Evolutionary conservation across 2,888 invertebrate species (phyloP), one percentile per base, ranked within the genome.

Genomic region (Cephus pygmeus): DNA sequence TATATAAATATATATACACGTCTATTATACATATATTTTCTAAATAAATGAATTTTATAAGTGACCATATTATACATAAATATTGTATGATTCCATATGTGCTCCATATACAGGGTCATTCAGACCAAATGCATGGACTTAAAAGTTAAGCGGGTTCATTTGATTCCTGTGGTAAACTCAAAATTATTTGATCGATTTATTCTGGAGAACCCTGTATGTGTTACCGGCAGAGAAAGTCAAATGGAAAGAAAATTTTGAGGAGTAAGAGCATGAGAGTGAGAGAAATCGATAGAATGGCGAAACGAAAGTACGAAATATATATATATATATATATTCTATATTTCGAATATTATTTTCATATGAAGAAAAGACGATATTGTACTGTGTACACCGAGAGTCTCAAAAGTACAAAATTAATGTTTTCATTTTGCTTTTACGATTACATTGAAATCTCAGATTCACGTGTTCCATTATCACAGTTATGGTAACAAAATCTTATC

Each of bases 41-140:
- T 81, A 81, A 86, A 78, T 79, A 80, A 80, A 82, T 82, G 84
- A 84, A 79, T 85, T 87, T 86, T 85, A 83, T 82, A 85, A 86
- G 84, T 86, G 87, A 85, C 83, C 83, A 86, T 84, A 85, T 83
- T 82, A 81, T 82, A 78, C 79, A 81, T 80, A 77, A 78, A 77
- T 79, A 81, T 79, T 75, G 78, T 79, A 81, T 79, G 80, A 77
- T 75, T 79, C 73, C 74, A 75, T 76, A 78, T 73, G 79, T 73
- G 81, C 56, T 56, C 56, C 79, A 77, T 81, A 69, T 82, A 75
- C 76, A 77, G 78, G 79, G 78, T 81, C 77, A 56, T 56, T 76
- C 69, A 76, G 73, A 75, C 75, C 11, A 74, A 73, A 76, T 77
- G 80, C 77, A 69, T 76, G 77, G 77, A 36, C 69, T 74, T 56